A percentile compares a stretch with the other conserved stretches of the same genome.
Evolutionary conservation across 2,113 vertebrate species (phyloP).

Genomic region (Myotis lucifugus): DNA sequence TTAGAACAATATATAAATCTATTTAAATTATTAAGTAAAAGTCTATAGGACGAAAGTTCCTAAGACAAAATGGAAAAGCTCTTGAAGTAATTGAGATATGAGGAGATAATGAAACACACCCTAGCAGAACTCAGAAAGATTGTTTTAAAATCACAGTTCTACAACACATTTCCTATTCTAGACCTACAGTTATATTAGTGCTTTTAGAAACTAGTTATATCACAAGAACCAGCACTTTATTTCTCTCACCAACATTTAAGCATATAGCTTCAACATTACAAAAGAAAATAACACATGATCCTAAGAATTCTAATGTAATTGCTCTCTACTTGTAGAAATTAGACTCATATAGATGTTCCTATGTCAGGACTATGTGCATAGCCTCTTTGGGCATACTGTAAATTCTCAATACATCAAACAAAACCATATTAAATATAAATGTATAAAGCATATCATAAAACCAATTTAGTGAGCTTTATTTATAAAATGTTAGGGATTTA

Average conservation of each 20-base stretch:
- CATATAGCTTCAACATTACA: background rate
- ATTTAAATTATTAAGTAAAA: background rate
- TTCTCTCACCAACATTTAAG: background rate
- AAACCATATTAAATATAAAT: conserved; percentile 64
- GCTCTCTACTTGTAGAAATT: background rate
- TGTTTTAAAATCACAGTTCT: background rate
- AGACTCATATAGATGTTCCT: background rate
- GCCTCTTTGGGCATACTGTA: background rate
- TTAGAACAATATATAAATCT: background rate
- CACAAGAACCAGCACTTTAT: background rate
- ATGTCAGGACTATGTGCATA: background rate
- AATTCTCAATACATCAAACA: conserved; percentile 59
- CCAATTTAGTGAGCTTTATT: conserved; percentile 60
- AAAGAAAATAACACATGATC: background rate
- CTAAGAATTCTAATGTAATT: background rate
- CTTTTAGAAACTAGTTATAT: background rate
- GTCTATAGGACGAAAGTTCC: background rate
- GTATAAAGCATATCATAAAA: conserved; percentile 49
- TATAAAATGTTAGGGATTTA: conserved; percentile 67
- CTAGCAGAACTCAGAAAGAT: background rate
- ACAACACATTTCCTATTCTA: background rate
- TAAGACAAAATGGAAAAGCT: background rate
- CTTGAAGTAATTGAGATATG: background rate
- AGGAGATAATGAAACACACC: background rate
- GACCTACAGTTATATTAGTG: background rate